These are phyloP conservation scores for Rhamnusium bicolor DNA, from an alignment of 2,888 invertebrate species.

Conservation along the genomic window DNA sequence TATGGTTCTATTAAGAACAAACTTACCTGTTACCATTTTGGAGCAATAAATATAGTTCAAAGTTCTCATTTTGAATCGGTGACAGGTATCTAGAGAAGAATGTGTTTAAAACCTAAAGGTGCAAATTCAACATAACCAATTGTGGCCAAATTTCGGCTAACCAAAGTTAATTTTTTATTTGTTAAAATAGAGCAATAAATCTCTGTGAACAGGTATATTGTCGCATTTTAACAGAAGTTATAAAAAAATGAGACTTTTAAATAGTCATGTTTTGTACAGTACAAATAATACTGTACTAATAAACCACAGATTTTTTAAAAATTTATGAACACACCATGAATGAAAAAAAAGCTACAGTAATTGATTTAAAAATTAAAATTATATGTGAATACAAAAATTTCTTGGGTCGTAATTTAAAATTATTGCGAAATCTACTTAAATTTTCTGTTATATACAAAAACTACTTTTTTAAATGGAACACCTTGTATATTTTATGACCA, in stretches of 20 bases:
- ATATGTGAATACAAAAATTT: too few relatives aligned
- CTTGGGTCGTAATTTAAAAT: too few relatives aligned
- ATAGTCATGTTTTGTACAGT: not conserved
- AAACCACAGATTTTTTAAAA: too few relatives aligned
- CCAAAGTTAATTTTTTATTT: conserved; percentile 58
- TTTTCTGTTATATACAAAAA: too few relatives aligned
- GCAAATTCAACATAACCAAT: conserved; percentile 45
- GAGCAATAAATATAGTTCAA: conserved; percentile 53
- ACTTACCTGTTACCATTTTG: conserved; percentile 53
- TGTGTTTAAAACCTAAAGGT: conserved; percentile 44
- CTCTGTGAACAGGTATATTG: conserved; percentile 35
- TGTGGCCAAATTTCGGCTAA: conserved; percentile 56
- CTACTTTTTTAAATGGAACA: too few relatives aligned
- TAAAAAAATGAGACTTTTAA: not conserved
- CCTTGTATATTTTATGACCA: too few relatives aligned
- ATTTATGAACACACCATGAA: too few relatives aligned
- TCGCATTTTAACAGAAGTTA: not conserved
- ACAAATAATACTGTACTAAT: too few relatives aligned
- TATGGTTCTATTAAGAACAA: conserved; percentile 49
- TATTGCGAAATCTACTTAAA: too few relatives aligned
- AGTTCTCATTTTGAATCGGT: conserved; percentile 44
- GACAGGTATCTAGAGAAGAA: conserved; percentile 46
- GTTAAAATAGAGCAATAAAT: conserved; percentile 47
- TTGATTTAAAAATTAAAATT: too few relatives aligned
- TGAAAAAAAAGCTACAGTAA: too few relatives aligned